Evolutionary conservation across 2,113 vertebrate species (phyloP).

Genomic region (Pelvicachromis taeniatus): DNA sequence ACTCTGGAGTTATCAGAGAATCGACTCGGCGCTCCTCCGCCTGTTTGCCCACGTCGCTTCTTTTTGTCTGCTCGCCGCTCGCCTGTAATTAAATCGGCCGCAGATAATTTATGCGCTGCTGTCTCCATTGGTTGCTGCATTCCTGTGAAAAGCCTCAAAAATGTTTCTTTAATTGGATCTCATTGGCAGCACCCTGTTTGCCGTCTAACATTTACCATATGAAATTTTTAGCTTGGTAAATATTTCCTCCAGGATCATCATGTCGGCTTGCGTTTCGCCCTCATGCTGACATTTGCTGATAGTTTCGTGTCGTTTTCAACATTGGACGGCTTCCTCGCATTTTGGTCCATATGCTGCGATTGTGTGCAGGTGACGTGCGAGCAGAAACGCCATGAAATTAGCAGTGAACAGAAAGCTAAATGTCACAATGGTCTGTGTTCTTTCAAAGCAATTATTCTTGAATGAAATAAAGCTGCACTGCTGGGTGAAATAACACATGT

Average conservation of each 20-base stretch:
- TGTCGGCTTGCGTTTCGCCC: not conserved
- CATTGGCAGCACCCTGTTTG: slow-evolving; percentile 28
- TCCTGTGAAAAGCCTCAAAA: slow-evolving; percentile 50
- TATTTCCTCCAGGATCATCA: slow-evolving; percentile 36
- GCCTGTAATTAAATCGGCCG: slow-evolving; percentile 46
- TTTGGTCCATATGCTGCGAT: slow-evolving; percentile 2
- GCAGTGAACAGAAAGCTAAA: slow-evolving; percentile 12
- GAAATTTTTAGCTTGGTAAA: slow-evolving; percentile 55
- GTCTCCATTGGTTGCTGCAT: slow-evolving; percentile 31
- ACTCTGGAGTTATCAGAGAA: slow-evolving; percentile 1
- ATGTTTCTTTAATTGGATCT: slow-evolving; percentile 58
- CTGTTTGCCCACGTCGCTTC: slow-evolving; percentile 1
- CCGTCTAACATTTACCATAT: slow-evolving; percentile 45
- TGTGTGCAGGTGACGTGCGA: not conserved
- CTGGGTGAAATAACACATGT: not conserved
- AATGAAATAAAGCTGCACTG: not conserved
- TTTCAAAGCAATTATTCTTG: not conserved
- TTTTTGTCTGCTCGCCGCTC: not conserved
- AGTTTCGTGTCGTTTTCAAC: slow-evolving; percentile 28
- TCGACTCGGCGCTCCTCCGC: not conserved
- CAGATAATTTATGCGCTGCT: slow-evolving; percentile 52
- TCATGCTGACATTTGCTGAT: slow-evolving; percentile 51
- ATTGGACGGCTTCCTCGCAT: slow-evolving; percentile 20
- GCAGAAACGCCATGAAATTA: not conserved
- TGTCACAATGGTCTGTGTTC: slow-evolving; percentile 14